These are phyloP conservation scores for Polyommatus icarus DNA, from an alignment of 2,888 invertebrate species.

Conservation along the genomic window DNA sequence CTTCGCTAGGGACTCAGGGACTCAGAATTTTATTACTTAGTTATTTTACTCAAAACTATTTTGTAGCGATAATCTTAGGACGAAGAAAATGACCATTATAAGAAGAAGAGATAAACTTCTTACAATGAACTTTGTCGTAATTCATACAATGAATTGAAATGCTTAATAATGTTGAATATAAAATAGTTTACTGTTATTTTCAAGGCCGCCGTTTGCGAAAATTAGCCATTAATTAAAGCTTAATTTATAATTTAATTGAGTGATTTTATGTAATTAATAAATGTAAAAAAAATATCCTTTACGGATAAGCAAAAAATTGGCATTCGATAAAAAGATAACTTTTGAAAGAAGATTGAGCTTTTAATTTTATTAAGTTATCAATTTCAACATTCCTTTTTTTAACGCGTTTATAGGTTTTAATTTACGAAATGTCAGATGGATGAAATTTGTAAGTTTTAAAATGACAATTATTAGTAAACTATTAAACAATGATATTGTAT, in stretches of 20 bases:
- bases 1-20: too few species aligned
- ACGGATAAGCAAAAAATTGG: background rate
- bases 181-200: background rate
- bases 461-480: too few species aligned
- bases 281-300: too few species aligned
- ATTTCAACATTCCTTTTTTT: too few species aligned
- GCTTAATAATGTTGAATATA: background rate
- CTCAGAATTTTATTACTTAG: too few species aligned
- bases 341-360: background rate
- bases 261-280: background rate
- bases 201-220: background rate
- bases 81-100: too few species aligned
- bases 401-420: background rate
- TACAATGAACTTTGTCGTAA: too few species aligned
- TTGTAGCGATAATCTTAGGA: too few species aligned
- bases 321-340: background rate
- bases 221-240: background rate
- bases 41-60: too few species aligned
- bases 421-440: background rate
- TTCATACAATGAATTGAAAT: background rate
- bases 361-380: too few species aligned
- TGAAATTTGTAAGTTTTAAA: background rate
- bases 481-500: too few species aligned
- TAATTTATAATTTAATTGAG: background rate
- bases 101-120: too few species aligned